Conservation (phyloP, 2,113 vertebrate genomes). For the Perognathus longimembris region DNA sequence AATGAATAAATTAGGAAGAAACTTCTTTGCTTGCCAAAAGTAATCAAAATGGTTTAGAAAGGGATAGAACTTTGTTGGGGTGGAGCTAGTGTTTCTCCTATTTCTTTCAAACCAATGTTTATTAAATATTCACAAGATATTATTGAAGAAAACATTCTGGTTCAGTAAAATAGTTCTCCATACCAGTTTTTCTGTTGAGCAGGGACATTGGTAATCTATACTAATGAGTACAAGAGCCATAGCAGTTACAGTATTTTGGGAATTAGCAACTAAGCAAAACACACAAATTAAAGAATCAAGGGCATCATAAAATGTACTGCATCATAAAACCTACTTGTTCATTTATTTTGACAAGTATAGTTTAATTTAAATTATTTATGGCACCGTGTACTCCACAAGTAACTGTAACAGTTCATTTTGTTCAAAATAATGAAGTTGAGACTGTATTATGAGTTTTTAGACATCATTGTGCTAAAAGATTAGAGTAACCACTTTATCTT, state of each 20-base stretch:
- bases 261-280: constrained; percentile 83
- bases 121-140: constrained; percentile 27
- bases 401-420: constrained; percentile 75
- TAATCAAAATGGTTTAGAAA: neutral
- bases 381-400: constrained; percentile 60
- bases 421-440: constrained; percentile 78
- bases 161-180: neutral
- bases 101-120: constrained; percentile 9
- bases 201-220: constrained; percentile 52
- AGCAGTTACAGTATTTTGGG: constrained; percentile 67
- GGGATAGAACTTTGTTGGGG: neutral
- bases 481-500: constrained; percentile 57
- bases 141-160: neutral
- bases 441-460: constrained; percentile 65
- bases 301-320: constrained; percentile 78
- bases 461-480: constrained; percentile 61
- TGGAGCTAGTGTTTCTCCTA: neutral
- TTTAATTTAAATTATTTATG: constrained; percentile 84
- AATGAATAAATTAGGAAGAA: constrained; percentile 27
- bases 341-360: constrained; percentile 80
- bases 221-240: constrained; percentile 61
- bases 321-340: constrained; percentile 80
- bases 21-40: neutral
- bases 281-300: constrained; percentile 80
- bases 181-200: constrained; percentile 54